Conservation (phyloP, 2,888 invertebrate species). For the Pelosia muscerda region DNA sequence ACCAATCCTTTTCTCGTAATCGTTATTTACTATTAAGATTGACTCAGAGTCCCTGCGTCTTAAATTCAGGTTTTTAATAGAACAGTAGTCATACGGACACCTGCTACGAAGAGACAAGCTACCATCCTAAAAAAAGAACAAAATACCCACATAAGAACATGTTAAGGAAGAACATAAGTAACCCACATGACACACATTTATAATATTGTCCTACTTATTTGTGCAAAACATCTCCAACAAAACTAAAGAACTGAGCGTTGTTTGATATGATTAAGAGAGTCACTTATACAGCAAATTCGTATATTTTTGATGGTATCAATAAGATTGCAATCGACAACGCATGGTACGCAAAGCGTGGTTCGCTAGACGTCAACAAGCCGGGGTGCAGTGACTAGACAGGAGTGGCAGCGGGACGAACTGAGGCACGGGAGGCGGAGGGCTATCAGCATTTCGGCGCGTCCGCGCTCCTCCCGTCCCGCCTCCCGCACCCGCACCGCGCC, state of each 20-base stretch:
- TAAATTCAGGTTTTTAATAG: not conserved
- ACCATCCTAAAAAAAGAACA: not conserved
- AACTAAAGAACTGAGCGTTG: not conserved
- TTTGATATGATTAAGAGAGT: not conserved
- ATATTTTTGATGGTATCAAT: not conserved
- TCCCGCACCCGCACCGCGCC: conserved; percentile 65
- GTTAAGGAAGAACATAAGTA: not conserved
- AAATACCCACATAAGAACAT: not conserved
- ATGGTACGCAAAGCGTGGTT: conserved; percentile 43
- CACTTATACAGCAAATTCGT: not conserved
- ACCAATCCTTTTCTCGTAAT: not conserved
- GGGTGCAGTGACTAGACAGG: conserved; percentile 63
- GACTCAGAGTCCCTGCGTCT: not conserved
- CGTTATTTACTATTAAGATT: not conserved
- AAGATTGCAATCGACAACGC: conserved; percentile 39
- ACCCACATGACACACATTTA: not conserved
- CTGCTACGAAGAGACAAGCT: not conserved
- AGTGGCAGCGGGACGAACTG: conserved; percentile 51
- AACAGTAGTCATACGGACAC: not conserved
- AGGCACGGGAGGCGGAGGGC: conserved; percentile 65
- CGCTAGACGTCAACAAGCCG: conserved; percentile 50
- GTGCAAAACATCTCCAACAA: not conserved
- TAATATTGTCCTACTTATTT: not conserved
- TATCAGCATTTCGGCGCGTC: conserved; percentile 86
- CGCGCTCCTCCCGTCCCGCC: conserved; percentile 62